Base-by-base conservation (phyloP, 1,140 invertebrate genomes). In the Caerostris darwini region DNA sequence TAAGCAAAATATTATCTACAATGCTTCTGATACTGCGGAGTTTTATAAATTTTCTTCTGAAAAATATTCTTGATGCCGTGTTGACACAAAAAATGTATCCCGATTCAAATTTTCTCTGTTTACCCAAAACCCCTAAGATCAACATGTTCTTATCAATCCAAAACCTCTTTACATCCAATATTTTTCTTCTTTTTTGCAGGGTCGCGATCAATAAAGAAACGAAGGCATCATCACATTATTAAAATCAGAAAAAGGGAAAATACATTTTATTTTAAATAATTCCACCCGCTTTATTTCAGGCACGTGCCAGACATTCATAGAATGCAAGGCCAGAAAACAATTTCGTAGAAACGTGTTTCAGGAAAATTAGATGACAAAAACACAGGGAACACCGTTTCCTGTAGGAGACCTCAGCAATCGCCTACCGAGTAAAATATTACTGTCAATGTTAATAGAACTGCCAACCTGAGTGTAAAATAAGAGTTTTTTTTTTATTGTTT, bases 311-410 rank as follows among this genome's bases (percentile, higher is more conserved):
- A 14, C 87, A 89, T 89, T 89, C 53, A 64, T 7, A 77, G 69
- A 77, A 77, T 50, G 17, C 19, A 34, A 34, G 34, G n/a, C 57
- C 10, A 53, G n/a, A 53, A 91, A 91, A 91, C 71, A 91, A 91
- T 91, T 91, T 82, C 69, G 19, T 10, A 59, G 58, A 82, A 81
- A 91, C 89, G 89, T 91, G 89, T 91, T 91, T 91, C 82, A 91
- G 71, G 89, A 58, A 91, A 91, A 91, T 91, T 82, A 91, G 89
- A 91, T 82, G 89, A 91, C 89, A 91, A 82, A 91, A 91, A 91
- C 69, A 91, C 50, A 17, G n/a, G 6, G 64, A 34, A 6, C 58
- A 8, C 7, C 7, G n/a, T 83, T 64, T 67, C 81, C 14, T 17
- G 54, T 58, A 85, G 7, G 17, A 67, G 64, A 53, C 59, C n/a